A percentile compares a stretch with the other conserved stretches of the same genome.
Conservation (phyloP, 2,888 invertebrate species). For the Agrotis clavis region DNA sequence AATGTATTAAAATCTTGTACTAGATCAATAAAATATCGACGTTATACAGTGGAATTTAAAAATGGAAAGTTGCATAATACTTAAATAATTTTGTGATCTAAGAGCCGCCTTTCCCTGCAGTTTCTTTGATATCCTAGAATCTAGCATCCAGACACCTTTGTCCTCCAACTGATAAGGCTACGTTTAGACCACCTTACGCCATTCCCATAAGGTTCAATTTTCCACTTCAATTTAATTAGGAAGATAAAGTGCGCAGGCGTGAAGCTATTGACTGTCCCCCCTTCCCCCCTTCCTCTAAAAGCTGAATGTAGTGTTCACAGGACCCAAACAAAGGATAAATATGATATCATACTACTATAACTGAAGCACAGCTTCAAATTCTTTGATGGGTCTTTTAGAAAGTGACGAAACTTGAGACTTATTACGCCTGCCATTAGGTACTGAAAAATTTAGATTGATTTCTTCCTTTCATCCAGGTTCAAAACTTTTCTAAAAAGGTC, state of each 20-base stretch:
- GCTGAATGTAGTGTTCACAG: constrained; percentile 78
- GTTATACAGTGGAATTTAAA: neutral
- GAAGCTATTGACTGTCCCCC: constrained; percentile 82
- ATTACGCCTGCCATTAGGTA: neutral
- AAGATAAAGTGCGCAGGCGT: constrained; percentile 79
- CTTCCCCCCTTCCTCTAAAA: constrained; percentile 67
- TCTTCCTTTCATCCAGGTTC: constrained; percentile 6
- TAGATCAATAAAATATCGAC: no score
- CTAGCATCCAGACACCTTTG: constrained; percentile 62
- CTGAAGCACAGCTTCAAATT: constrained; percentile 17
- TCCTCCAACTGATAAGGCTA: constrained; percentile 48
- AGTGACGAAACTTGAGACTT: neutral
- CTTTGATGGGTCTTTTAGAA: neutral
- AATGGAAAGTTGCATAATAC: neutral
- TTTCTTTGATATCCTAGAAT: constrained; percentile 60
- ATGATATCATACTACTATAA: constrained; percentile 25
- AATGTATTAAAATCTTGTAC: no score
- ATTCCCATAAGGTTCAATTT: constrained; percentile 54
- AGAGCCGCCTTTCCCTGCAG: constrained; percentile 19
- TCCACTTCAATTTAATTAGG: constrained; percentile 35
- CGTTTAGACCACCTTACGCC: constrained; percentile 33
- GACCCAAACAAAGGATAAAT: constrained; percentile 68
- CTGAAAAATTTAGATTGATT: constrained; percentile 24
- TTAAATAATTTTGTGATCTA: neutral
- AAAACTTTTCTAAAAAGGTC: constrained; percentile 22